These are phyloP conservation scores for Malthinus seriepunctatus DNA, from an alignment of 2,888 invertebrate genomes.

Conservation along the genomic window DNA sequence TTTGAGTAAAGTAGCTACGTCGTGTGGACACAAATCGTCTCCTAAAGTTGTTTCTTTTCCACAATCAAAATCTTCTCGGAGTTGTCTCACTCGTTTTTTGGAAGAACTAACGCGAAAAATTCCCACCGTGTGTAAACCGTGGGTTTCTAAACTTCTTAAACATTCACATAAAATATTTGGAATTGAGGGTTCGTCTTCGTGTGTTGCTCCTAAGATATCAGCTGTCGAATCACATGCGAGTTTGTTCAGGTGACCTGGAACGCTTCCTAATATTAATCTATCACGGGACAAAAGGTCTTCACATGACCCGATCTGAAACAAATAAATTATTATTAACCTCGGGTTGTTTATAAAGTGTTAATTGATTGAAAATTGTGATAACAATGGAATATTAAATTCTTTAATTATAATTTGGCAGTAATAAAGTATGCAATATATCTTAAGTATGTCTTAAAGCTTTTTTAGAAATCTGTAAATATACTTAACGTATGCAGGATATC, in stretches of 20 bases:
- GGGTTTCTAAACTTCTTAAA: conserved; percentile 77
- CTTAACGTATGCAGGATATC: conserved; percentile 13
- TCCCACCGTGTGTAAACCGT: conserved; percentile 84
- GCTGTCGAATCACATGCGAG: conserved; percentile 53
- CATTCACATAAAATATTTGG: conserved; percentile 81
- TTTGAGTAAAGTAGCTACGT: conserved; percentile 90
- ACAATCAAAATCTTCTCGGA: conserved; percentile 88
- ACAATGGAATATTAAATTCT: too few relatives aligned
- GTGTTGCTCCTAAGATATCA: conserved; percentile 54
- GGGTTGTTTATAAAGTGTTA: too few relatives aligned
- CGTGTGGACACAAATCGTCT: conserved; percentile 86
- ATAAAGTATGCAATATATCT: conserved; percentile 5
- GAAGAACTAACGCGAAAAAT: conserved; percentile 92
- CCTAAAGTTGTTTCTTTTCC: conserved; percentile 74
- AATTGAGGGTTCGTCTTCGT: conserved; percentile 61
- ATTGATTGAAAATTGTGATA: too few relatives aligned
- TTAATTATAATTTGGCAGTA: conserved; percentile 9
- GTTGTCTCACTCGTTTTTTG: conserved; percentile 88
- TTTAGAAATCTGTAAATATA: conserved; percentile 8
- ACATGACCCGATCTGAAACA: conserved; percentile 75
- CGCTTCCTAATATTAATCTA: conserved; percentile 60
- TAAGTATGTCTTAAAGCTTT: conserved; percentile 5
- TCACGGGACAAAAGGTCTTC: conserved; percentile 67
- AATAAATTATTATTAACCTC: neutral
- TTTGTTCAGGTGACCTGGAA: conserved; percentile 54